phyloP scores from a whole-genome alignment of 2,113 vertebrate genomes.

The Illadopsis cleaveri region DNA sequence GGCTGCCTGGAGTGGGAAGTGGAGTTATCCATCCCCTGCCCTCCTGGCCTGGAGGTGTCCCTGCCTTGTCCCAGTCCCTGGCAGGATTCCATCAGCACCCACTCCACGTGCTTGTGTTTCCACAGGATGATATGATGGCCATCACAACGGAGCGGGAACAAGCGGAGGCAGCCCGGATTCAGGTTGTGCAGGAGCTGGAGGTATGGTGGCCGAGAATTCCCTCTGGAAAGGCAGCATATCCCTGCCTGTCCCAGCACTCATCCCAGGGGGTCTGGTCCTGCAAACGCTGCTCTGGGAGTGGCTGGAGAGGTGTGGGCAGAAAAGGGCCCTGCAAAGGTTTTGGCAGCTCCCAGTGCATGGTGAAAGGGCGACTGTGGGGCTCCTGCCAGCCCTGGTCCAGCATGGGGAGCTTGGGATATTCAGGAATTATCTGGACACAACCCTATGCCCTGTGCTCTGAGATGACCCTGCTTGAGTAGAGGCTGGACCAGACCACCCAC shows the following conservation, averaged over 20 bases:
- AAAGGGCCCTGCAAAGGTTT: background rate
- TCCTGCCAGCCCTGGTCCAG: background rate
- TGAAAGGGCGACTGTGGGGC: background rate
- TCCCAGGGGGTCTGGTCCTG: background rate
- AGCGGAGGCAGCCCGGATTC: background rate
- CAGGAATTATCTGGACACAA: background rate
- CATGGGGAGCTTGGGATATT: background rate
- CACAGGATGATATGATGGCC: constrained; percentile 41
- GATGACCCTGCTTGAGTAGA: background rate
- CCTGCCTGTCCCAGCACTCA: rapidly evolving
- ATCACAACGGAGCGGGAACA: background rate
- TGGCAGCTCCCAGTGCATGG: background rate
- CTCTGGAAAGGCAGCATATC: background rate
- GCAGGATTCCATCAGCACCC: background rate
- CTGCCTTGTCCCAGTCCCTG: background rate
- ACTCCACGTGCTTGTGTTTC: background rate
- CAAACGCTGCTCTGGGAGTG: background rate
- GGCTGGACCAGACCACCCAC: background rate
- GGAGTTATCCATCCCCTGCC: background rate
- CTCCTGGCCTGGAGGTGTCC: background rate
- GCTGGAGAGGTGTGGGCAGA: background rate
- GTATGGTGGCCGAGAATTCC: background rate
- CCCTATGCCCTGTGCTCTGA: background rate
- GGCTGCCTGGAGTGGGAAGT: background rate
- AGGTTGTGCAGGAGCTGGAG: constrained; percentile 27